phyloP scores from a whole-genome alignment of 1,140 invertebrate genomes.

The Pseudachorutes palmiensis region DNA sequence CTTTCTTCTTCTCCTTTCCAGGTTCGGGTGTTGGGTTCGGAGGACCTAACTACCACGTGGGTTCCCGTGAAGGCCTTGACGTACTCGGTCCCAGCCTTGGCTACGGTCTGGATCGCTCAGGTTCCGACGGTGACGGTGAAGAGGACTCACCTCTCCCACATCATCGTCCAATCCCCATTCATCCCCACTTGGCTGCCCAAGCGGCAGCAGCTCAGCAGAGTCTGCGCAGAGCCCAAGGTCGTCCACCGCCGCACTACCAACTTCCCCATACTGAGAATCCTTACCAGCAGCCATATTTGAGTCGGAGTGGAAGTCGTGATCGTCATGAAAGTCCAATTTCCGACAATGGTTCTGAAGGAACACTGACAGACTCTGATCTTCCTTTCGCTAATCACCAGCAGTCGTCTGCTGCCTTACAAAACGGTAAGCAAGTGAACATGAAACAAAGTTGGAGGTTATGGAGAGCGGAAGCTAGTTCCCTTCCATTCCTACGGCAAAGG shows the following conservation, averaged over 20 bases:
- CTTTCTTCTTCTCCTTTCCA: conserved; percentile 21
- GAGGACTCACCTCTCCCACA: conserved; percentile 30
- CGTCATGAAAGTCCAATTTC: conserved; percentile 59
- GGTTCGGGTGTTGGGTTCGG: conserved; percentile 36
- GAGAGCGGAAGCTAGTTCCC: neutral
- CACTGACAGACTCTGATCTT: conserved; percentile 68
- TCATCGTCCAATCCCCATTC: conserved; percentile 15
- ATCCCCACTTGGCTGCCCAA: neutral
- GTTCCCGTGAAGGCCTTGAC: conserved; percentile 36
- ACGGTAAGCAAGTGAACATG: conserved; percentile 24
- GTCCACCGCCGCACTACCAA: conserved; percentile 14
- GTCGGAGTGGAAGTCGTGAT: conserved; percentile 51
- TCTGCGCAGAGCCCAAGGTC: neutral
- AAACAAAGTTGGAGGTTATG: neutral
- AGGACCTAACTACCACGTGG: conserved; percentile 32
- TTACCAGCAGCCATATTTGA: conserved; percentile 34
- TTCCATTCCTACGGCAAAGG: neutral
- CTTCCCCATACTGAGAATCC: conserved; percentile 25
- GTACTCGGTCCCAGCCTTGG: conserved; percentile 9
- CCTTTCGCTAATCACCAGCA: conserved; percentile 50
- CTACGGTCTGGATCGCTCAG: conserved; percentile 29
- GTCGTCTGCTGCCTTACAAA: conserved; percentile 28
- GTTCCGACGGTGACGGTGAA: conserved; percentile 35
- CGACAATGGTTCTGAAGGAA: conserved; percentile 70
- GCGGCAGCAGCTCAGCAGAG: neutral